Base-by-base conservation (phyloP, 2,888 invertebrate genomes). In the Gastracanthus pulcherrimus region DNA sequence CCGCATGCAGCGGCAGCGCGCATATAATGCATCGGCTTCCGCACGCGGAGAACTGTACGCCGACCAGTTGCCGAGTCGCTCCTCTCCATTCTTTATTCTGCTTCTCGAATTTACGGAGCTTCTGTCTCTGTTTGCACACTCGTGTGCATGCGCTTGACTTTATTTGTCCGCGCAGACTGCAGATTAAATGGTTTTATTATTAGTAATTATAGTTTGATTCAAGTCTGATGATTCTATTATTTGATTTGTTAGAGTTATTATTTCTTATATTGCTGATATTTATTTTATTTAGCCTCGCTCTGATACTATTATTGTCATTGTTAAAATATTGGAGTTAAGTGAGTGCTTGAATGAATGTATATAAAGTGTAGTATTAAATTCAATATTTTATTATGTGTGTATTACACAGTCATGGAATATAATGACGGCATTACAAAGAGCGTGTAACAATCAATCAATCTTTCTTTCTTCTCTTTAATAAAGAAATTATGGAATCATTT, bases 21-120 rank as follows among this genome's bases (percentile, higher is more conserved):
- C 34, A 51, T 38, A 70, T 77, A 70, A 70, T 36, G 70, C 69
- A 77, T 62, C 34, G 70, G 62, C 51, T 70, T 70, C 70, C 62
- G 70, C 60, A 23, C 51, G 31, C 45, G 26, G 23, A 45, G 55
- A 29, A 38, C 34, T 34, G 29, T n/a, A n/a, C n/a, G 60, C 11
- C 45, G 45, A 29, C 51, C 48, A 26, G 64, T 23, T 19, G 19
- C 34, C 19, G 58, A n/a, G 60, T 67, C 51, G n/a, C 34, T 34
- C 36, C 1, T n/a, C 9, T 34, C 55, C 23, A 4, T 31, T 31
- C 9, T 34, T 31, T 19, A 9, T 41, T 41, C 41, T 19, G 48
- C 48, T 19, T 48, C 48, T 19, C 48, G 48, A 48, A 48, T 48
- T 48, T 48, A 19, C 48, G n/a, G n/a, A n/a, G n/a, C n/a, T n/a